Conservation (phyloP, 1,140 invertebrate genomes). For the Trichonephila clavata region DNA sequence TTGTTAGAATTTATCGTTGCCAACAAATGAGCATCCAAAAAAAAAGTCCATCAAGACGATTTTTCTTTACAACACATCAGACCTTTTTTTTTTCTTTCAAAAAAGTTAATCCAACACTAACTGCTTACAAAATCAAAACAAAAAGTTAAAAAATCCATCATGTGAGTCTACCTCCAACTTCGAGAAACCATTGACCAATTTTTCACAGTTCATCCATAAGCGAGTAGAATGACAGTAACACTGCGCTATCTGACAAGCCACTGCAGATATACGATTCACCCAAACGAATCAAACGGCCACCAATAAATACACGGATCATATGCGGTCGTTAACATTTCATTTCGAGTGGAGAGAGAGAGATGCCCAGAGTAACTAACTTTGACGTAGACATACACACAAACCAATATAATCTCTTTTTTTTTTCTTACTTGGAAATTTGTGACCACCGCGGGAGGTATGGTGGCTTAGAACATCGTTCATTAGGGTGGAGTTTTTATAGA, state of each 20-base stretch:
- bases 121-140: no score
- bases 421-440: background rate
- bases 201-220: constrained; percentile 39
- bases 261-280: constrained; percentile 20
- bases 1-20: no score
- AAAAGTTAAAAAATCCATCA: no score
- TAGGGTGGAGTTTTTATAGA: background rate
- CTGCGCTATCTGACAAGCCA: constrained; percentile 1
- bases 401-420: background rate
- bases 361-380: constrained; percentile 18
- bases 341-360: no score
- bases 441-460: background rate
- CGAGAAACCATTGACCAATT: constrained; percentile 30
- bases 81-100: no score
- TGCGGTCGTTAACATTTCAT: constrained; percentile 2
- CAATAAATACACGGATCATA: constrained; percentile 39
- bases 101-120: no score
- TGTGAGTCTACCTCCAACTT: background rate
- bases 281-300: constrained; percentile 32
- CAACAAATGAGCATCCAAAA: no score
- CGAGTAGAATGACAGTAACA: background rate
- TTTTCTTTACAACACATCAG: no score
- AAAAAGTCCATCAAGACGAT: no score
- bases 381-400: background rate
- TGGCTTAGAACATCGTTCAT: background rate